phyloP scores from a whole-genome alignment of 2,113 vertebrate genomes.

The Aegotheles bennettii region DNA sequence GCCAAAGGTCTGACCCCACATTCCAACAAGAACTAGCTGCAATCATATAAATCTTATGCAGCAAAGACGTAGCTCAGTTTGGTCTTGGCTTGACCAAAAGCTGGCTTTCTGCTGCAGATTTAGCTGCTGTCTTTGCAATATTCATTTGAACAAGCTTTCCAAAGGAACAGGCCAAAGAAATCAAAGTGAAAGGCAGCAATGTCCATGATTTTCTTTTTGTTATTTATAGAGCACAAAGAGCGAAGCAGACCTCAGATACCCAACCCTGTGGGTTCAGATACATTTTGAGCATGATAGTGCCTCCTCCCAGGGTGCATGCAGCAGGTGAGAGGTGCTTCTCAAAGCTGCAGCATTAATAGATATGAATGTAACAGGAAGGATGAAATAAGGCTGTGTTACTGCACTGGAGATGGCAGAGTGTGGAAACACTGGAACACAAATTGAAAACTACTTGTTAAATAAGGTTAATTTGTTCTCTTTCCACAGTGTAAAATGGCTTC shows the following conservation, averaged over 20 bases:
- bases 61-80: neutral
- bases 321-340: neutral
- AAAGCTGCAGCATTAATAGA: neutral
- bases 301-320: neutral
- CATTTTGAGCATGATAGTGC: neutral
- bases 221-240: neutral
- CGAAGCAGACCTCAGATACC: neutral
- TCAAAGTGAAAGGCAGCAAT: neutral
- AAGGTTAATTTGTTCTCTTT: constrained; percentile 69
- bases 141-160: neutral
- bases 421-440: constrained; percentile 49
- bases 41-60: neutral
- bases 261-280: neutral
- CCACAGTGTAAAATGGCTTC: constrained; percentile 64
- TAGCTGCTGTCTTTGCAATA: neutral
- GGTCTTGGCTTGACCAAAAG: neutral
- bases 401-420: neutral
- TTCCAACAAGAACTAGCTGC: neutral
- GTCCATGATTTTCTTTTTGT: neutral
- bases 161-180: neutral
- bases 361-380: neutral
- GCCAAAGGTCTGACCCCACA: neutral
- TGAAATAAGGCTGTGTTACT: neutral
- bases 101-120: neutral
- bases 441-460: constrained; percentile 69